phyloP scores from a whole-genome alignment of 2,113 vertebrate species.

The Ictidomys tridecemlineatus region DNA sequence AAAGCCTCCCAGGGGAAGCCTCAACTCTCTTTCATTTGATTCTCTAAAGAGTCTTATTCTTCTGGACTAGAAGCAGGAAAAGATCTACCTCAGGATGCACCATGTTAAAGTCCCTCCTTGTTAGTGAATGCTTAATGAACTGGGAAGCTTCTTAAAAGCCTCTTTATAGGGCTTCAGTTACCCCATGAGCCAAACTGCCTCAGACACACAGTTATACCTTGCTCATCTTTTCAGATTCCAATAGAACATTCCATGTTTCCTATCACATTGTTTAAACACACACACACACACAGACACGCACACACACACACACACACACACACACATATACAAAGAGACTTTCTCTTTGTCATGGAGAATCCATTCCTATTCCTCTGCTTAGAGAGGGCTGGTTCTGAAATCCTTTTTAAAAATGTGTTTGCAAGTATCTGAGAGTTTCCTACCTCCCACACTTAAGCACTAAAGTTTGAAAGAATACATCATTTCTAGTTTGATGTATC shows the following conservation, averaged over 20 bases:
- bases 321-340: not conserved
- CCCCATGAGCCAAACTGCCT: not conserved
- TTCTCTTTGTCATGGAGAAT: not conserved
- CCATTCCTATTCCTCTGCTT: not conserved
- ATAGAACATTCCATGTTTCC: not conserved
- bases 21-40: not conserved
- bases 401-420: constrained; percentile 5
- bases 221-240: not conserved
- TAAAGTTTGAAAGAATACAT: constrained; percentile 69
- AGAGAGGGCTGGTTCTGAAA: constrained; percentile 18
- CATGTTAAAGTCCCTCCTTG: constrained; percentile 1
- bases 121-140: constrained; percentile 31
- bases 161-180: not conserved
- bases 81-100: not conserved
- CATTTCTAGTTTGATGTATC: constrained; percentile 72
- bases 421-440: constrained; percentile 36
- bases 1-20: not conserved
- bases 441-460: constrained; percentile 69
- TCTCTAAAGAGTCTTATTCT: constrained; percentile 1
- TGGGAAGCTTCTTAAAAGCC: not conserved
- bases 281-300: no score
- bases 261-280: no score
- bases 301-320: no score
- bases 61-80: not conserved
- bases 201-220: not conserved